Percentiles rank a stretch among this genome's conserved stretches.
phyloP scores from a whole-genome alignment of 2,888 invertebrate genomes.

The Ametastegia equiseti region DNA sequence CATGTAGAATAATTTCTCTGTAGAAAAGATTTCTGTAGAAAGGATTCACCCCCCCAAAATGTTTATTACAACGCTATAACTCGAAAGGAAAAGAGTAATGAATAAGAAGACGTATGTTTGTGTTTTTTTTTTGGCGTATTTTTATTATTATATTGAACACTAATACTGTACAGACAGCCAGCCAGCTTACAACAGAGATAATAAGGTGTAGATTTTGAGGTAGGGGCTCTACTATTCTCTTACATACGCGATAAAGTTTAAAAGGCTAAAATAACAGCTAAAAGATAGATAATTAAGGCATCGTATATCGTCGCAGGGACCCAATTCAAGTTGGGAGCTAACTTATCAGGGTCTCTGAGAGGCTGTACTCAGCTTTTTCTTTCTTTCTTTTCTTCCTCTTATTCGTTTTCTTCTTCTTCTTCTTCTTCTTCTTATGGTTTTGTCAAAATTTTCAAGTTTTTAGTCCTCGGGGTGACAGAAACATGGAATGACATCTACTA shows the following conservation, averaged over 20 bases:
- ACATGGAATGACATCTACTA: slow-evolving; percentile 72
- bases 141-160: slow-evolving; percentile 64
- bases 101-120: neutral
- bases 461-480: slow-evolving; percentile 70
- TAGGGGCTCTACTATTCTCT: slow-evolving; percentile 57
- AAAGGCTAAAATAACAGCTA: slow-evolving; percentile 49
- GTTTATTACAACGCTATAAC: neutral
- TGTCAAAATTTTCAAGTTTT: too few species aligned
- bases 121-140: slow-evolving; percentile 42
- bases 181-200: slow-evolving; percentile 65
- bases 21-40: too few species aligned
- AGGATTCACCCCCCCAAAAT: too few species aligned
- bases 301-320: slow-evolving; percentile 68
- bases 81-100: neutral
- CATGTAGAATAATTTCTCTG: too few species aligned
- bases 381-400: neutral
- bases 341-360: slow-evolving; percentile 61
- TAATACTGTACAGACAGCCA: slow-evolving; percentile 73
- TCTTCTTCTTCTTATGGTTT: too few species aligned
- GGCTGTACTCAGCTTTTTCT: slow-evolving; percentile 63
- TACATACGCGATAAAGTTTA: slow-evolving; percentile 49
- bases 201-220: slow-evolving; percentile 62
- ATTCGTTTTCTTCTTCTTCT: neutral
- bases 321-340: slow-evolving; percentile 65
- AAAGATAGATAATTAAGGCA: slow-evolving; percentile 49